Conservation (phyloP, 92 coral and sea anemone genomes). For the Bergia sp. region DNA sequence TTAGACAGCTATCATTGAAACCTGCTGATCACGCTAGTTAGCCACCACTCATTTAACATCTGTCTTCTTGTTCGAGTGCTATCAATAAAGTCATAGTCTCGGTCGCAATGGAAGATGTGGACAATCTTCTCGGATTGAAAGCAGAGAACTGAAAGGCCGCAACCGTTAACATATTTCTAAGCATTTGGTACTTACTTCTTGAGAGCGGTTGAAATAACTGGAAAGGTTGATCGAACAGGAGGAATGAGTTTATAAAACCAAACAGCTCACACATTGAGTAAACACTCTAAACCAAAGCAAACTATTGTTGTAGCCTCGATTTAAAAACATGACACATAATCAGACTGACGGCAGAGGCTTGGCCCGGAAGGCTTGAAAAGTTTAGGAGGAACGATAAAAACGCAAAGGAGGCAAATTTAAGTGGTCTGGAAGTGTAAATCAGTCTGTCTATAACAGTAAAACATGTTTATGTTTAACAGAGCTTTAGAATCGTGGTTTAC, state of each 20-base stretch:
- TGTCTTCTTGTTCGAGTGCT: slow-evolving; percentile 15
- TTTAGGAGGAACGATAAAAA: not conserved
- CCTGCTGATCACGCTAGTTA: slow-evolving; percentile 5
- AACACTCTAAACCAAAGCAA: not conserved
- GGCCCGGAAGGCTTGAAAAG: not conserved
- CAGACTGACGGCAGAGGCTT: not conserved
- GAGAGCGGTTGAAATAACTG: slow-evolving; percentile 1
- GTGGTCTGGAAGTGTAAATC: not conserved
- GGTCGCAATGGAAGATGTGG: not conserved
- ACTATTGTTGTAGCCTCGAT: not conserved
- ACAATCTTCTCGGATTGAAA: not conserved
- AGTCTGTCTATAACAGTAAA: no score
- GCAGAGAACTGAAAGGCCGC: not conserved
- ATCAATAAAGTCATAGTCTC: not conserved
- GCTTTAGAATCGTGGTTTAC: no score
- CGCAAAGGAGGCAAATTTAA: not conserved
- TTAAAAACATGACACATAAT: not conserved
- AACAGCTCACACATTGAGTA: slow-evolving; percentile 12
- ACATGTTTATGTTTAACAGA: no score
- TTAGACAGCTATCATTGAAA: slow-evolving; percentile 20
- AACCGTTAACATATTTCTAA: not conserved
- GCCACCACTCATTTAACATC: slow-evolving; percentile 16
- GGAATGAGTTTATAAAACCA: slow-evolving; percentile 16
- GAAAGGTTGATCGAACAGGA: slow-evolving; percentile 37
- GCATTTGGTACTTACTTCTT: not conserved